Evolutionary conservation across 2,113 vertebrate species (phyloP), one percentile per base, ranked within the genome.

Genomic region (Neodon shergylaensis): DNA sequence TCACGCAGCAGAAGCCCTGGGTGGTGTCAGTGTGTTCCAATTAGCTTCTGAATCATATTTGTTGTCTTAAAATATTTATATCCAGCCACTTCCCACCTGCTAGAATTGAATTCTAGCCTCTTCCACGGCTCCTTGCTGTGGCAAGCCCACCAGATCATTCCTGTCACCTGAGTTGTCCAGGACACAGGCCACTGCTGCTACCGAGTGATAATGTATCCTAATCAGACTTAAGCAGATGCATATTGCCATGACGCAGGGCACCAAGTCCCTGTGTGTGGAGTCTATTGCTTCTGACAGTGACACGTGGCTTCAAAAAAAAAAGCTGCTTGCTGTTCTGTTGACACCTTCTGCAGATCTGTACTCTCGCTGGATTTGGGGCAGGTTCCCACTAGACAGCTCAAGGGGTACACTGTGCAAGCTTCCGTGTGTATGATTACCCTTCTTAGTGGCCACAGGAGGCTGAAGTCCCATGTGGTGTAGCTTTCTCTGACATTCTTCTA

Each of bases 21-120:
- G 49, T 90, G 82, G 89, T 77, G 36, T 90, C 94, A 73, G 24
- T n/a, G 70, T 3, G 0, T 87, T 96, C 95, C 95, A 84, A 66
- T 95, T 96, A 97, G 88, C 61, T 94, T 93, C 92, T 96, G 95
- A 95, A 79, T 97, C 96, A 88, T 83, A 86, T 96, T 96, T 96
- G 95, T 98, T 96, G 94, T 95, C 94, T 97, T 97, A 73, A 97
- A 97, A 97, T 96, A 97, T 97, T 97, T 97, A 96, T 97, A 97
- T 88, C 84, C 94, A 94, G 73, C 84, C 47, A 87, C 96, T 97
- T 96, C 94, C 95, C 96, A 97, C 96, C 97, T 91, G 68, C 94
- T 82, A 70, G 88, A 52, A 95, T 28, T 72, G 92, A 85, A 94
- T 95, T 70, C 82, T 66, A 92, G 63, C 77, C 72, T 88, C 84